Evolutionary conservation across 35 echinoderm and acorn worm genomes (phyloP), one percentile per base, ranked within the genome.

Genomic region (Chiridota heheva): DNA sequence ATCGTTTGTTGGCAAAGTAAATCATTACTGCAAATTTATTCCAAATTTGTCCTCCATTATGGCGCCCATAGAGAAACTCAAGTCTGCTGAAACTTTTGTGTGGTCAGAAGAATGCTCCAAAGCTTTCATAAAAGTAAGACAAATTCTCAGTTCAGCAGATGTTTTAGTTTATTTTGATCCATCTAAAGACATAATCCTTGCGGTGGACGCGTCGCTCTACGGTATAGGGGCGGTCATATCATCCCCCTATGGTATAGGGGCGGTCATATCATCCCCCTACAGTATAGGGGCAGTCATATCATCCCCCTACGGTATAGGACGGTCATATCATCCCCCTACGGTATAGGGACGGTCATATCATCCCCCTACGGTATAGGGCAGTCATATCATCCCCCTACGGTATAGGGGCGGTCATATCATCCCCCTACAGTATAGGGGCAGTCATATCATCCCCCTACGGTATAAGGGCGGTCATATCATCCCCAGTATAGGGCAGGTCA

Each of bases 1-100:
- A 29, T 63, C 72, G 1, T 40, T 80, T 7, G 35, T 87, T 31
- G 85, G 85, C 16, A 45, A 82, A 43, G 26, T 74, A 59, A 27
- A 83, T 5, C 83, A 90, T 33, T 90, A 90, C 68, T 25, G 56
- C 7, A 83, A 82, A 42, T 82, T 90, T 70, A 40, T 90, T 25
- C 87, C 69, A 7, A 90, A 83, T 22, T 48, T 89, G 10, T 80
- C 86, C 7, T 58, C 66, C 4, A 40, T 74, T 18, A 30, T 82
- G 33, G 13, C 29, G 2, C 87, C 70, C n/a, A 46, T 90, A n/a
- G 22, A 55, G 4, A 45, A 63, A 10, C 24, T 81, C 13, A 29
- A 35, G 3, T 18, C 24, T 3, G 49, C 38, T 37, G 63, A n/a
- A 29, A 35, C 35, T 22, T 78, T 73, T 53, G 10, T 22, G 15